phyloP scores from a whole-genome alignment of 2,797 vertebrate species.

The Trachurus trachurus region DNA sequence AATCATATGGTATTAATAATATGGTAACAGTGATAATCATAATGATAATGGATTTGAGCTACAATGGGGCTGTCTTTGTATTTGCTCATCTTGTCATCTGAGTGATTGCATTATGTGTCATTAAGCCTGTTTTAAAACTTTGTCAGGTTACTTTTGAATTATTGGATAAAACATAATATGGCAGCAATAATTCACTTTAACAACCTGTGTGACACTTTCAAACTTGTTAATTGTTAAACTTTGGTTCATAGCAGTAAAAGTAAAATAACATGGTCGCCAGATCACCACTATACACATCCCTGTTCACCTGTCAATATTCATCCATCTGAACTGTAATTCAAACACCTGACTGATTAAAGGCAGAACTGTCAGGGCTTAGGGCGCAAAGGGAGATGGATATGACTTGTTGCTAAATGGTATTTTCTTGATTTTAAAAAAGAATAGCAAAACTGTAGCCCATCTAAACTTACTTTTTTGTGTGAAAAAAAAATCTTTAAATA shows the following conservation, averaged over 20 bases:
- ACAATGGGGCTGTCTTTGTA: neutral
- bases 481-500: neutral
- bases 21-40: neutral
- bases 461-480: neutral
- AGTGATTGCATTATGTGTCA: conserved; percentile 13
- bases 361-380: neutral
- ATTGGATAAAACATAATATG: neutral
- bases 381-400: neutral
- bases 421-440: neutral
- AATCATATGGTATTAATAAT: neutral
- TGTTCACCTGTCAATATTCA: neutral
- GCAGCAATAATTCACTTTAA: neutral
- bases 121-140: conserved; percentile 23
- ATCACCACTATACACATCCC: neutral
- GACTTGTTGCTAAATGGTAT: neutral
- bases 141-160: neutral
- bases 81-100: conserved; percentile 12
- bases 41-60: neutral
- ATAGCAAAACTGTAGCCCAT: too few relatives aligned
- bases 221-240: neutral
- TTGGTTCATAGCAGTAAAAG: neutral
- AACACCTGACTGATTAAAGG: neutral
- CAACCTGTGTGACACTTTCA: neutral
- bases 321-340: neutral
- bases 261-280: neutral